Evolutionary conservation across 2,113 vertebrate genomes (phyloP).

Genomic region (Mesembrinibis cayennensis): DNA sequence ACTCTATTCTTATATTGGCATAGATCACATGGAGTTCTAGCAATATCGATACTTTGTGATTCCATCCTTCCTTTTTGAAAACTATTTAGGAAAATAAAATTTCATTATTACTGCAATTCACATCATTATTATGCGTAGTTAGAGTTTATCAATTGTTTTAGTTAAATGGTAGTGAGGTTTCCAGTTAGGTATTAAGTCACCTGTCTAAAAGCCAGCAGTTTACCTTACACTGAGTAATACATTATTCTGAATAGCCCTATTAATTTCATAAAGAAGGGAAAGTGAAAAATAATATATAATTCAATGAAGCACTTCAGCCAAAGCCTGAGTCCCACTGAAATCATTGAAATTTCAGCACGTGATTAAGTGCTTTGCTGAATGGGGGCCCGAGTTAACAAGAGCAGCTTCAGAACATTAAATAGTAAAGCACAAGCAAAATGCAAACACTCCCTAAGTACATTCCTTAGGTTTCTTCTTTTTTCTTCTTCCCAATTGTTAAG

Average conservation of each 20-base stretch:
- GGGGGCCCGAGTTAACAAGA: neutral
- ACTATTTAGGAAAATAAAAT: neutral
- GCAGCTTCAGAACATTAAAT: neutral
- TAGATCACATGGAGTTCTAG: neutral
- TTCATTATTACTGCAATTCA: neutral
- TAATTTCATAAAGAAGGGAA: neutral
- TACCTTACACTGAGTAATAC: neutral
- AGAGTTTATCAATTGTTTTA: neutral
- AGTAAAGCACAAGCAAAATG: neutral
- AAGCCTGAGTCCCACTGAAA: neutral
- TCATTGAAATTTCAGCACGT: neutral
- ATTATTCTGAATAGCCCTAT: neutral
- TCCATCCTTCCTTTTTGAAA: neutral
- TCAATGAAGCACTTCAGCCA: neutral
- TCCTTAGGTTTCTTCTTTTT: neutral
- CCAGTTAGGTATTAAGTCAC: neutral
- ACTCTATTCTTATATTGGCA: neutral
- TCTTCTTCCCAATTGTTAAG: neutral
- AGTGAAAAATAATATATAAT: neutral
- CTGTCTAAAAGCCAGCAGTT: neutral
- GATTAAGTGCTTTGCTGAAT: slow-evolving; percentile 14
- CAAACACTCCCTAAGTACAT: neutral
- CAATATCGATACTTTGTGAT: neutral
- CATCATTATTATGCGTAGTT: neutral
- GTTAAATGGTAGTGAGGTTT: neutral